Evolutionary conservation across 2,888 invertebrate species (phyloP).

Genomic region (Drosophila lacicola): DNA sequence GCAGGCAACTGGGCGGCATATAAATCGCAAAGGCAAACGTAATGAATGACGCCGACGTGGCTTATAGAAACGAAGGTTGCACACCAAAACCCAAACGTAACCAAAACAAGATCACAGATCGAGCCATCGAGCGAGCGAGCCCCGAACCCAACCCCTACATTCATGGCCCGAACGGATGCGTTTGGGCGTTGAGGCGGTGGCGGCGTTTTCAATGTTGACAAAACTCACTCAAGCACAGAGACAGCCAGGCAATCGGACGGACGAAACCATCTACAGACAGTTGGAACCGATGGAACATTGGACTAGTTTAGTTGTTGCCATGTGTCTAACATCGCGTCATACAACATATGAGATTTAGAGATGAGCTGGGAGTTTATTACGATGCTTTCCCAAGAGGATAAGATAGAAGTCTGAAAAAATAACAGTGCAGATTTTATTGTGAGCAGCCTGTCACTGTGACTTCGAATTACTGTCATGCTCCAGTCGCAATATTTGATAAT

Average conservation of each 20-base stretch:
- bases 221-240: conserved; percentile 68
- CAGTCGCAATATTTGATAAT: not conserved
- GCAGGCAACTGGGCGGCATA: conserved; percentile 55
- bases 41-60: conserved; percentile 74
- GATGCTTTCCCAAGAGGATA: conserved; percentile 17
- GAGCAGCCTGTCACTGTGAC: too few species aligned
- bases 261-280: conserved; percentile 30
- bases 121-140: not conserved
- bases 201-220: conserved; percentile 73
- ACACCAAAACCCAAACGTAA: conserved; percentile 45
- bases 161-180: conserved; percentile 67
- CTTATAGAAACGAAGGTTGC: conserved; percentile 70
- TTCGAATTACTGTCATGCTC: too few species aligned
- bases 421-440: conserved; percentile 4
- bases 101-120: conserved; percentile 67
- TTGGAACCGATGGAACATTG: conserved; percentile 51
- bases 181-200: conserved; percentile 69
- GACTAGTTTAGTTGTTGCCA: conserved; percentile 67
- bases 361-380: conserved; percentile 52
- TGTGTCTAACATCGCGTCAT: conserved; percentile 63
- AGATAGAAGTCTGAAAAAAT: conserved; percentile 9
- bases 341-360: conserved; percentile 55
- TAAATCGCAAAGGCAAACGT: conserved; percentile 77
- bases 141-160: conserved; percentile 6
- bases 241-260: conserved; percentile 21